Conservation (phyloP, 2,888 invertebrate genomes). For the Rhorus exstirpatorius region DNA sequence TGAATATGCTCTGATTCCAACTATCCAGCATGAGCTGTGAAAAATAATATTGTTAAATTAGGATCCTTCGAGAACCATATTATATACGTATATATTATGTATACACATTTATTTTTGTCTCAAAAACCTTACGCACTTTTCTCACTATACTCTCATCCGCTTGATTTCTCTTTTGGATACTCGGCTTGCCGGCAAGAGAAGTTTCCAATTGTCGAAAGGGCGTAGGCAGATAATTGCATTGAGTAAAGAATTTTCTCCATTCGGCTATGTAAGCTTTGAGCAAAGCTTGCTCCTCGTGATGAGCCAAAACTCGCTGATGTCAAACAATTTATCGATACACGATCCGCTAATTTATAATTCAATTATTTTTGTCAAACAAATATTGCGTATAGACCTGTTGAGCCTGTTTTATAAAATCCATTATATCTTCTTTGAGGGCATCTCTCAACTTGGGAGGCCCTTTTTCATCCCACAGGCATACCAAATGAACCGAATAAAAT, state of each 20-base stretch:
- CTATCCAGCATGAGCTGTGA: slow-evolving; percentile 97
- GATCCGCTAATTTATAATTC: slow-evolving; percentile 38
- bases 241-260: slow-evolving; percentile 99
- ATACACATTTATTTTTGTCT: too few species aligned
- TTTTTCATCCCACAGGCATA: slow-evolving; percentile 99
- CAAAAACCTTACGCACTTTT: too few species aligned
- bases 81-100: too few species aligned
- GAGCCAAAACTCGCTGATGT: slow-evolving; percentile 94
- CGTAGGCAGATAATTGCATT: slow-evolving; percentile 98
- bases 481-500: slow-evolving; percentile 97
- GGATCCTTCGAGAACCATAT: too few species aligned
- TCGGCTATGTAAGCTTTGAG: slow-evolving; percentile 98
- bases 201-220: slow-evolving; percentile 97
- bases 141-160: slow-evolving; percentile 96
- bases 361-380: too few species aligned
- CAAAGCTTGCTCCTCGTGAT: slow-evolving; percentile 97
- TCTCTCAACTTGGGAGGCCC: slow-evolving; percentile 95
- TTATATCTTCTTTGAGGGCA: slow-evolving; percentile 96
- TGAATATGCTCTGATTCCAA: slow-evolving; percentile 99
- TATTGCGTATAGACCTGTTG: slow-evolving; percentile 88
- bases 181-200: slow-evolving; percentile 91
- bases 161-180: slow-evolving; percentile 82
- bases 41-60: too few species aligned
- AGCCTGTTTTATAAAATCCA: slow-evolving; percentile 97
- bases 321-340: too few species aligned